A percentile compares a stretch with the other conserved stretches of the same genome.
Evolutionary conservation across 2,797 vertebrate genomes (phyloP).

Genomic region (Spatula versicolor): DNA sequence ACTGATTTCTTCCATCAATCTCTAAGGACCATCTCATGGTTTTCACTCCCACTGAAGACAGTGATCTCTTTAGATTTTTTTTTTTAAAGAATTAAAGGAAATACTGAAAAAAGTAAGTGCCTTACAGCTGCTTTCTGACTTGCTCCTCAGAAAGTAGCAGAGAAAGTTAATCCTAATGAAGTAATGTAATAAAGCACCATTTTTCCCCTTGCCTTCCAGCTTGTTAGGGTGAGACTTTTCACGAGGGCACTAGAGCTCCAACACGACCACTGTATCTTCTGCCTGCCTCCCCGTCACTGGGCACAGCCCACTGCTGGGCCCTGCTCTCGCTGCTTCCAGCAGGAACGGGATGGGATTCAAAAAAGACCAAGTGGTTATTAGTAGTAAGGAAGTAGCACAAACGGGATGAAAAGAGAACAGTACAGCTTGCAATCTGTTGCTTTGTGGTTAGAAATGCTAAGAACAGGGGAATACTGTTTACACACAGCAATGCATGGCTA

Average conservation of each 20-base stretch:
- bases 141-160: neutral
- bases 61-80: neutral
- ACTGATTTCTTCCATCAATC: neutral
- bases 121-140: neutral
- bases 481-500: constrained; percentile 16
- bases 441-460: constrained; percentile 35
- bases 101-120: neutral
- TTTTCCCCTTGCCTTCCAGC: neutral
- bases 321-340: neutral
- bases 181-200: neutral
- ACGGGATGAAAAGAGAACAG: constrained; percentile 20
- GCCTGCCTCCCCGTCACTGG: neutral
- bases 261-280: neutral
- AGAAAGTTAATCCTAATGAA: neutral
- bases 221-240: neutral
- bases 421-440: constrained; percentile 27
- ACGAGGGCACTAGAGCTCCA: neutral
- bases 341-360: neutral
- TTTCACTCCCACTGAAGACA: neutral
- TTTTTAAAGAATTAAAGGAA: neutral
- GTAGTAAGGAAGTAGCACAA: neutral
- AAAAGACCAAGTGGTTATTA: neutral
- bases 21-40: neutral
- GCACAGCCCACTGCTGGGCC: neutral
- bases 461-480: constrained; percentile 40